Percentiles rank a stretch among this genome's conserved stretches.
These are phyloP conservation scores for Leontopithecus rosalia DNA, from an alignment of 2,797 vertebrate genomes.

Conservation along the genomic window DNA sequence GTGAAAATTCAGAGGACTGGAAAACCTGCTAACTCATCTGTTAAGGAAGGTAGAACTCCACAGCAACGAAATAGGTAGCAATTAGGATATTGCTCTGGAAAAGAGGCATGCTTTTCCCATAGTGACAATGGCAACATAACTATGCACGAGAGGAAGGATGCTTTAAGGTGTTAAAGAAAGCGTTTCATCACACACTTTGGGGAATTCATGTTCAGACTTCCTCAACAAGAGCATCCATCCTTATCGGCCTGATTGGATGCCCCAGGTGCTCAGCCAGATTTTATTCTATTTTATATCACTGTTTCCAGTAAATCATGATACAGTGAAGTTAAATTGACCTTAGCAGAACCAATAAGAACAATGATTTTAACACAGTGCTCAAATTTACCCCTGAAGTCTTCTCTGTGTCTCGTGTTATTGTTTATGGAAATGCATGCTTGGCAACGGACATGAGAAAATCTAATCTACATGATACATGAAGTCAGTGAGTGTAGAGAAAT, in stretches of 20 bases:
- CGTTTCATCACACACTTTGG: background rate
- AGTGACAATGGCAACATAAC: slow-evolving; percentile 10
- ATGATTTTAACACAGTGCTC: slow-evolving; percentile 28
- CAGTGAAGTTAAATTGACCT: slow-evolving; percentile 55
- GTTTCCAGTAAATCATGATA: slow-evolving; percentile 25
- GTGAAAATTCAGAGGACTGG: background rate
- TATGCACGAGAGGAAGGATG: slow-evolving; percentile 36
- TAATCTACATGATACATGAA: background rate
- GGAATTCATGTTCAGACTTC: background rate
- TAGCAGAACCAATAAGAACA: slow-evolving; percentile 17
- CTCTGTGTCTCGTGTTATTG: background rate
- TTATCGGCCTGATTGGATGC: background rate
- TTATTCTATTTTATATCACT: slow-evolving; percentile 53
- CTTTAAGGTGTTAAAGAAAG: background rate
- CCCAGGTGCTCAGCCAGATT: slow-evolving; percentile 40
- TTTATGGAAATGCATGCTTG: background rate
- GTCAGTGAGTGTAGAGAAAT: background rate
- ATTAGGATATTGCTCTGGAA: background rate
- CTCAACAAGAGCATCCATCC: background rate
- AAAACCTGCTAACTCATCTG: slow-evolving; percentile 13
- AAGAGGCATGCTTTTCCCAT: slow-evolving; percentile 34
- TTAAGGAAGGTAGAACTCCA: slow-evolving; percentile 39
- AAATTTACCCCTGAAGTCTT: background rate
- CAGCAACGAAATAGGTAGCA: background rate
- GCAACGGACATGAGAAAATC: background rate